Conservation (phyloP, 53 echinoderm and acorn worm species). For the Holothuria scabra region DNA sequence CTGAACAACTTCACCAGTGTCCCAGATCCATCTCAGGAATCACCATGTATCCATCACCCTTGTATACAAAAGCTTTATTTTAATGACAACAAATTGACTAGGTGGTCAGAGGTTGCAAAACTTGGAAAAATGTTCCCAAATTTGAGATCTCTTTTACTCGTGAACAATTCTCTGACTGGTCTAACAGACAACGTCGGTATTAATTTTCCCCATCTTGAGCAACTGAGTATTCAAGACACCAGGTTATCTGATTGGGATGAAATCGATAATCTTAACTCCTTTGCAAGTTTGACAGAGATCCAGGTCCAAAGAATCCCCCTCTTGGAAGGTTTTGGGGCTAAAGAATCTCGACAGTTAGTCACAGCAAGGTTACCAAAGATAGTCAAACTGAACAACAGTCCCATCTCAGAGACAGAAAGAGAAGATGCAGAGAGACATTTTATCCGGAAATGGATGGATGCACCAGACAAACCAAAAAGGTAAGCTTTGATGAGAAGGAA, state of each 20-base stretch:
- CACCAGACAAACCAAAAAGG: constrained; percentile 75
- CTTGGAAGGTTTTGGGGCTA: constrained; percentile 36
- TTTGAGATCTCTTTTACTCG: constrained; percentile 65
- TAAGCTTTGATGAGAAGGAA: background rate
- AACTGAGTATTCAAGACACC: constrained; percentile 70
- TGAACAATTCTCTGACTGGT: constrained; percentile 67
- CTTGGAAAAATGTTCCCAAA: constrained; percentile 77
- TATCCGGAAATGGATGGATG: constrained; percentile 67
- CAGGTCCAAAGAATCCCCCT: constrained; percentile 76
- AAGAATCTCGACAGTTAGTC: constrained; percentile 59
- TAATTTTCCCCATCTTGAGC: constrained; percentile 65
- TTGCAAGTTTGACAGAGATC: constrained; percentile 67
- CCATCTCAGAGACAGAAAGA: constrained; percentile 66
- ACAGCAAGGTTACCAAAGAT: constrained; percentile 79
- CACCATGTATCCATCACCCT: background rate
- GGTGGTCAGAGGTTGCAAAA: constrained; percentile 67
- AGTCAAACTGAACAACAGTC: constrained; percentile 73
- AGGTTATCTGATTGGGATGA: constrained; percentile 75
- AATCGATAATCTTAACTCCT: constrained; percentile 75
- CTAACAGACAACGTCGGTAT: constrained; percentile 57
- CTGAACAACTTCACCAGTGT: constrained; percentile 70
- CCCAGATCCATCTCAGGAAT: background rate
- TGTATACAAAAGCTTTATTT: constrained; percentile 80
- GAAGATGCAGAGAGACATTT: constrained; percentile 84
- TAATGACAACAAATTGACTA: constrained; percentile 76